A percentile compares a stretch with the other conserved stretches of the same genome.
These are phyloP conservation scores for Callipepla californica DNA, from an alignment of 2,113 vertebrate genomes.

Conservation along the genomic window DNA sequence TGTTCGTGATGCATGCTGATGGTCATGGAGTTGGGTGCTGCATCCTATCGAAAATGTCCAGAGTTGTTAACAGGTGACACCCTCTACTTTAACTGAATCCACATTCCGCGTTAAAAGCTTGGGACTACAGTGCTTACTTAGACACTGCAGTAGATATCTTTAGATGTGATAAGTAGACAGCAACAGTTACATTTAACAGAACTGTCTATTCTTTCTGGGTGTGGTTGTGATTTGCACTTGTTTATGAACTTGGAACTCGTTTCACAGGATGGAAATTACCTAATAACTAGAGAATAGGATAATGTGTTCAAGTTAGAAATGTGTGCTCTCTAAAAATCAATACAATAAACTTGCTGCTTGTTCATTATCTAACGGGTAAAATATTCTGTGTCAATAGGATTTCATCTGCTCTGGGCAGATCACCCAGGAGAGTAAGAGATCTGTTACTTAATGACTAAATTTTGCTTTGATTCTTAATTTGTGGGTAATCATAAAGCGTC, in stretches of 20 bases:
- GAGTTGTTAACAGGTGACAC: background rate
- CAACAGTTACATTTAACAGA: constrained; percentile 46
- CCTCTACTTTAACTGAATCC: background rate
- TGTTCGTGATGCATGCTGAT: background rate
- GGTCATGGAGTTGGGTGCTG: background rate
- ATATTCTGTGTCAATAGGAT: constrained; percentile 23
- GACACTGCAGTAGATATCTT: no score
- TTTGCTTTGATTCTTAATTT: constrained; percentile 66
- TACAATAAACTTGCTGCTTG: constrained; percentile 63
- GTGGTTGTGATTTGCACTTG: background rate
- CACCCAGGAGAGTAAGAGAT: constrained; percentile 60
- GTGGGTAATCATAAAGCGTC: constrained; percentile 49
- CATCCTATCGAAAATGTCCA: background rate
- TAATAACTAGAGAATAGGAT: constrained; percentile 33
- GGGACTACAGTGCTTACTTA: background rate
- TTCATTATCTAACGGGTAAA: constrained; percentile 55
- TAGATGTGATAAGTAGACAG: no score
- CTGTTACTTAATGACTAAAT: constrained; percentile 45
- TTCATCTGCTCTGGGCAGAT: constrained; percentile 41
- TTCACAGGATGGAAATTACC: background rate
- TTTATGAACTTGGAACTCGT: background rate
- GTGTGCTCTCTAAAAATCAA: constrained; percentile 64
- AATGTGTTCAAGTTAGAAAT: constrained; percentile 11
- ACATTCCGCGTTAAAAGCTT: background rate
- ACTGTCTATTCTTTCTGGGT: constrained; percentile 26